These are phyloP conservation scores for Podarcis siculus DNA, from an alignment of 2,797 vertebrate genomes.

Conservation along the genomic window DNA sequence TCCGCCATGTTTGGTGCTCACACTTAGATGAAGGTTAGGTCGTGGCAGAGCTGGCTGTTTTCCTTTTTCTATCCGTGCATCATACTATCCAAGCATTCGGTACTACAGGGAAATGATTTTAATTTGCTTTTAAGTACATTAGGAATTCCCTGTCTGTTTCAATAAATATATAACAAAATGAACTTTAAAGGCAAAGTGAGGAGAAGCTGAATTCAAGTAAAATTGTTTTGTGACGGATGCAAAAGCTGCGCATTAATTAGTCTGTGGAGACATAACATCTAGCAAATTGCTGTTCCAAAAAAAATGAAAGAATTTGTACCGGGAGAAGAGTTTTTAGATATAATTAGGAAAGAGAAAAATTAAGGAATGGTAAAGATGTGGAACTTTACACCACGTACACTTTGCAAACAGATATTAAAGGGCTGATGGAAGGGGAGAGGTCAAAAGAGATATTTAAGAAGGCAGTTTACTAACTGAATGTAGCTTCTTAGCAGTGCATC, in stretches of 20 bases:
- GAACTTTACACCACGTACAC: not conserved
- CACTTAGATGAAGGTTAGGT: not conserved
- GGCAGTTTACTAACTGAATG: not conserved
- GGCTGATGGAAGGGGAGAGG: not conserved
- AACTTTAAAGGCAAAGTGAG: constrained; percentile 1
- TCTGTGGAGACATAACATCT: constrained; percentile 21
- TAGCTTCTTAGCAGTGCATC: not conserved
- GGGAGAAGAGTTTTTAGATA: not conserved
- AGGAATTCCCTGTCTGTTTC: not conserved
- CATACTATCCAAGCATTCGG: not conserved
- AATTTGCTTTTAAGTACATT: constrained; percentile 33
- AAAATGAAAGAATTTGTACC: constrained; percentile 22
- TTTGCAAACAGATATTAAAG: not conserved
- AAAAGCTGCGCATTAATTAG: constrained; percentile 8
- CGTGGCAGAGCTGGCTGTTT: not conserved
- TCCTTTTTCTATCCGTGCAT: not conserved
- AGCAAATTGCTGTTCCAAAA: constrained; percentile 12
- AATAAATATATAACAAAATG: constrained; percentile 37
- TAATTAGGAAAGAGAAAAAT: constrained; percentile 35
- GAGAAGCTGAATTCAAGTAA: constrained; percentile 13
- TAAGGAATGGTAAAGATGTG: constrained; percentile 5
- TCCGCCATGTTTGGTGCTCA: not conserved
- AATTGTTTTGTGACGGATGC: constrained; percentile 10
- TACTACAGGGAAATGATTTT: constrained; percentile 20
- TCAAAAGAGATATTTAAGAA: constrained; percentile 47